phyloP scores from a whole-genome alignment of 2,888 invertebrate genomes.

The Lacanobia oleracea region DNA sequence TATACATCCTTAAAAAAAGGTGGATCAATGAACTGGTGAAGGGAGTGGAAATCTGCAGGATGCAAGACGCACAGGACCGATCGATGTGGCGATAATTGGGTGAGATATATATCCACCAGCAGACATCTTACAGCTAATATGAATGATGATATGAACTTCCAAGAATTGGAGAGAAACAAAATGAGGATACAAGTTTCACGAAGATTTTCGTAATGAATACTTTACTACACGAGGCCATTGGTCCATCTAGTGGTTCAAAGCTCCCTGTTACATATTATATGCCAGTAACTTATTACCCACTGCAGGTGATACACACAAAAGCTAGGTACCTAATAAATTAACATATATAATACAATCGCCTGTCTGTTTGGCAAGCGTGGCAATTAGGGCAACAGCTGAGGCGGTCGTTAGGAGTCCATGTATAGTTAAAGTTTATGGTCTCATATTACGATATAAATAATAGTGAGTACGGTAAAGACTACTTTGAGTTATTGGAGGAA shows the following conservation, averaged over 20 bases:
- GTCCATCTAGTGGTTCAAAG: neutral
- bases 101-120: no score
- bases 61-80: no score
- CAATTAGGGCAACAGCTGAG: slow-evolving; percentile 39
- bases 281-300: neutral
- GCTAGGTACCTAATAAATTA: slow-evolving; percentile 5
- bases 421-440: slow-evolving; percentile 34
- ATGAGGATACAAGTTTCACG: no score
- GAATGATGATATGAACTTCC: no score
- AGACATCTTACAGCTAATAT: no score
- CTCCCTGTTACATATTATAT: neutral
- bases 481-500: neutral
- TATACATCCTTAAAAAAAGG: no score
- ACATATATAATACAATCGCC: neutral
- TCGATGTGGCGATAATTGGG: no score
- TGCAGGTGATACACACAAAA: slow-evolving; percentile 9
- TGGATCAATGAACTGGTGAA: no score
- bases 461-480: neutral
- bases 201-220: no score
- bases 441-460: slow-evolving; percentile 8
- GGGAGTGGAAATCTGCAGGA: no score
- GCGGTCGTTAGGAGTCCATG: slow-evolving; percentile 34
- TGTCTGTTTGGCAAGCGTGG: slow-evolving; percentile 27
- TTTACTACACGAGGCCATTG: neutral
- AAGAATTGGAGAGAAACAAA: no score